Conservation (phyloP, 2,797 vertebrate genomes). For the Chaetophractus vellerosus region DNA sequence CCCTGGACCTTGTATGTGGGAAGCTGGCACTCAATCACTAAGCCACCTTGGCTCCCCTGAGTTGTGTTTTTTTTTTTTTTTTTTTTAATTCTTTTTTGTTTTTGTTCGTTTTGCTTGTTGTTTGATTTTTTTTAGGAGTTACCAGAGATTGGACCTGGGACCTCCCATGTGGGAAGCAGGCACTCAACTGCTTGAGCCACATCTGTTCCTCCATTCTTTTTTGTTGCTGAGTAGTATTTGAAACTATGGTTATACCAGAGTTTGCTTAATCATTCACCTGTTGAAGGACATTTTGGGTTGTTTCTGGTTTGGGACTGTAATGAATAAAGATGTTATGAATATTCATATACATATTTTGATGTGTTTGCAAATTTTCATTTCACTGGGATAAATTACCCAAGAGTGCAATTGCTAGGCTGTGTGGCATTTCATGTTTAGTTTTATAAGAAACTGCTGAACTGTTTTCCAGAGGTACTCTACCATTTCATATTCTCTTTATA, state of each 20-base stretch:
- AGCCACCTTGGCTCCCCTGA: too few relatives aligned
- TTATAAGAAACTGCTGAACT: background rate
- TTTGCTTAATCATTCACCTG: background rate
- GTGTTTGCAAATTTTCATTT: background rate
- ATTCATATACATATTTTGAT: background rate
- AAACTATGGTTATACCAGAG: background rate
- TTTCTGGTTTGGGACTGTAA: constrained; percentile 6
- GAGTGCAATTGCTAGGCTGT: background rate
- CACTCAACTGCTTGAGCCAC: too few relatives aligned
- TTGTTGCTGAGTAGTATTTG: background rate
- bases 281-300: background rate
- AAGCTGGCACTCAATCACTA: too few relatives aligned
- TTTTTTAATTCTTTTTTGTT: too few relatives aligned
- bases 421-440: background rate
- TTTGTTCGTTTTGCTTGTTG: too few relatives aligned
- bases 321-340: background rate
- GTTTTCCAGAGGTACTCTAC: background rate
- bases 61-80: too few relatives aligned
- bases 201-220: background rate
- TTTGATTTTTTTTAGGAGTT: too few relatives aligned
- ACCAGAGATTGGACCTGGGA: too few relatives aligned
- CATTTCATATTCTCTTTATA: background rate
- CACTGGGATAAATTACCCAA: background rate
- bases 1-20: too few relatives aligned
- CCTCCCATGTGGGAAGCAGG: too few relatives aligned